A percentile compares a stretch with the other conserved stretches of the same genome.
Evolutionary conservation across 2,797 vertebrate genomes (phyloP).

Genomic region (Serranus cabrilla): DNA sequence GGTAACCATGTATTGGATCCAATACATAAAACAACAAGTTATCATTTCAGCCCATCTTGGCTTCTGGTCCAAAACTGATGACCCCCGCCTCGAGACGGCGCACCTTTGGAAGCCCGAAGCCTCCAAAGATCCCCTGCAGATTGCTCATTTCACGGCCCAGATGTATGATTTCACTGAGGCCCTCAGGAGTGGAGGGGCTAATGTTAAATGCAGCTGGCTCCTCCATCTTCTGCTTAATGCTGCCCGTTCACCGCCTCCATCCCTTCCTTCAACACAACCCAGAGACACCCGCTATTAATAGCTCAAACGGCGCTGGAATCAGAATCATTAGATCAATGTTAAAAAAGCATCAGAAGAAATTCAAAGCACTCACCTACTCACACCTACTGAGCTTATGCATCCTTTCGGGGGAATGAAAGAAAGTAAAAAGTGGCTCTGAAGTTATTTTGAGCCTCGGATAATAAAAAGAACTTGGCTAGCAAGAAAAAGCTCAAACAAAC

Average conservation of each 20-base stretch:
- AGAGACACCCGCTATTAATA: constrained; percentile 55
- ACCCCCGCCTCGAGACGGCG: constrained; percentile 25
- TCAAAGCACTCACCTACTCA: constrained; percentile 26
- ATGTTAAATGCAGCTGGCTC: constrained; percentile 54
- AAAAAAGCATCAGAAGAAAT: constrained; percentile 32
- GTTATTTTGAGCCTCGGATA: constrained; percentile 40
- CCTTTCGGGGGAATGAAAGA: not conserved
- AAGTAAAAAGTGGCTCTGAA: constrained; percentile 30
- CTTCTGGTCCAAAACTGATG: constrained; percentile 39
- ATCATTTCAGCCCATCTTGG: constrained; percentile 7
- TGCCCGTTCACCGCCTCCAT: constrained; percentile 22
- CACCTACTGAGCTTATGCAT: constrained; percentile 1
- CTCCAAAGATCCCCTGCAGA: constrained; percentile 52
- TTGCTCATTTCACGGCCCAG: constrained; percentile 68
- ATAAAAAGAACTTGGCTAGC: constrained; percentile 5
- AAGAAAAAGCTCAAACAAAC: constrained; percentile 4
- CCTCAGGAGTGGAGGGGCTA: constrained; percentile 32
- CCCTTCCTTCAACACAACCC: constrained; percentile 23
- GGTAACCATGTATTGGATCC: constrained; percentile 7
- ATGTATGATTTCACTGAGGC: constrained; percentile 52
- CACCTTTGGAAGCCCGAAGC: constrained; percentile 33
- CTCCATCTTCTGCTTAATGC: constrained; percentile 25
- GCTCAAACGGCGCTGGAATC: constrained; percentile 3
- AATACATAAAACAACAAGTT: constrained; percentile 19
- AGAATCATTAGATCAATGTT: constrained; percentile 39